Conservation (phyloP, 2,797 vertebrate genomes). For the Chaetodon trifasciatus region DNA sequence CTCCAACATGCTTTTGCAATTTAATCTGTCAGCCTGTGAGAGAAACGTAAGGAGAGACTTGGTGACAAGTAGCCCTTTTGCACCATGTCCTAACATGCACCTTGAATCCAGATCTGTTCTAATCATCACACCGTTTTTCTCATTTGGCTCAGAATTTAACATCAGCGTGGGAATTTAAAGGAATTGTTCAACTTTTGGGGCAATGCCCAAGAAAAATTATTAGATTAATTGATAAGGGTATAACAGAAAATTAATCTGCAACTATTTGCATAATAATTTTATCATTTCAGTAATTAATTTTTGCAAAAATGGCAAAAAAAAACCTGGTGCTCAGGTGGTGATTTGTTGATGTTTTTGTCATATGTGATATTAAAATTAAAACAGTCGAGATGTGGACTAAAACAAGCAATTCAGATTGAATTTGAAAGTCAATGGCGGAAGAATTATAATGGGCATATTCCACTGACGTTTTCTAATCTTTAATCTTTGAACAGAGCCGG, state of each 20-base stretch:
- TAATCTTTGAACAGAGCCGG: neutral
- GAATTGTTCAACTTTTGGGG: neutral
- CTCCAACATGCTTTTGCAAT: conserved; percentile 28
- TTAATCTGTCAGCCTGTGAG: neutral
- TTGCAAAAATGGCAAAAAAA: neutral
- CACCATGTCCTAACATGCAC: conserved; percentile 4
- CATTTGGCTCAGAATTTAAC: neutral
- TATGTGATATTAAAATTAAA: neutral
- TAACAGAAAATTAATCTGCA: neutral
- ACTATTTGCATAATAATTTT: neutral
- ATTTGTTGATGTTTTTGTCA: neutral
- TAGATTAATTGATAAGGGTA: too few species aligned
- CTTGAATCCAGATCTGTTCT: neutral
- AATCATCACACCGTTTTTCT: neutral
- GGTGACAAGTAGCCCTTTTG: conserved; percentile 6
- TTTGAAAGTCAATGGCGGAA: neutral
- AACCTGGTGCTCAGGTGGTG: too few species aligned
- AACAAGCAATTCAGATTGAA: neutral
- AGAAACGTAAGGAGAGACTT: neutral
- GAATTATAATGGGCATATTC: neutral
- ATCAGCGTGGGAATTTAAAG: neutral
- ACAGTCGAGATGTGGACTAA: neutral
- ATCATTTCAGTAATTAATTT: neutral
- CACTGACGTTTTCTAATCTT: neutral
- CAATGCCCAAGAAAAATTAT: neutral